phyloP scores from a whole-genome alignment of 2,113 vertebrate species.

The Daboia siamensis region DNA sequence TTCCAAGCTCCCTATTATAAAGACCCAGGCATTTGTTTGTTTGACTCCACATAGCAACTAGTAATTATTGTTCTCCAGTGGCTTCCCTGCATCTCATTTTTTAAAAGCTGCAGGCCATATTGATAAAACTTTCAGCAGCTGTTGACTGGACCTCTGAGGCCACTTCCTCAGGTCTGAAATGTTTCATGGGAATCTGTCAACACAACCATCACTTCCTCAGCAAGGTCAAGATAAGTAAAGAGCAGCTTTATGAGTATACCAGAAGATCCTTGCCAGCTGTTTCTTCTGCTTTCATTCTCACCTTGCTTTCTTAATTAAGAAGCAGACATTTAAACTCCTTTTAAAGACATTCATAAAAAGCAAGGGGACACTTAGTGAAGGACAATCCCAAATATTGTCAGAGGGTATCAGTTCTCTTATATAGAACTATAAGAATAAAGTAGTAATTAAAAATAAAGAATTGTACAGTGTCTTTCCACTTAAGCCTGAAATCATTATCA shows the following conservation, averaged over 20 bases:
- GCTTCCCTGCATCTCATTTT: not conserved
- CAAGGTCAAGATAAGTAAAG: constrained; percentile 2
- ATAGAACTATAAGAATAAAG: not conserved
- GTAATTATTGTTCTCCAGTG: not conserved
- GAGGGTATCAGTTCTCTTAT: constrained; percentile 2
- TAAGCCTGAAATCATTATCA: not conserved
- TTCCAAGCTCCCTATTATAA: not conserved
- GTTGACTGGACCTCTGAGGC: constrained; percentile 21
- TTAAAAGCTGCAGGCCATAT: not conserved
- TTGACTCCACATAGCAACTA: not conserved
- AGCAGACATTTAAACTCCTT: not conserved
- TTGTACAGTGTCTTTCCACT: not conserved
- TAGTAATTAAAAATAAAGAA: not conserved
- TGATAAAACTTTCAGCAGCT: not conserved
- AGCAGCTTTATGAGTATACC: not conserved
- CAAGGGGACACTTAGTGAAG: constrained; percentile 3
- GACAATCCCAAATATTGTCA: constrained; percentile 14
- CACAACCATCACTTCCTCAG: not conserved
- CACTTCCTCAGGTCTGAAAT: constrained; percentile 5
- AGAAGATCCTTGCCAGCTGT: constrained; percentile 16
- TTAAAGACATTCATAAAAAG: not conserved
- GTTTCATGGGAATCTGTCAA: constrained; percentile 16
- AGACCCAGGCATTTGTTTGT: not conserved
- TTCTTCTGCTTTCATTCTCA: constrained; percentile 20
- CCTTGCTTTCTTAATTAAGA: constrained; percentile 46